A percentile compares a stretch with the other conserved stretches of the same genome.
Conservation (phyloP, 1,140 invertebrate species). For the Drosophila yakuba region DNA sequence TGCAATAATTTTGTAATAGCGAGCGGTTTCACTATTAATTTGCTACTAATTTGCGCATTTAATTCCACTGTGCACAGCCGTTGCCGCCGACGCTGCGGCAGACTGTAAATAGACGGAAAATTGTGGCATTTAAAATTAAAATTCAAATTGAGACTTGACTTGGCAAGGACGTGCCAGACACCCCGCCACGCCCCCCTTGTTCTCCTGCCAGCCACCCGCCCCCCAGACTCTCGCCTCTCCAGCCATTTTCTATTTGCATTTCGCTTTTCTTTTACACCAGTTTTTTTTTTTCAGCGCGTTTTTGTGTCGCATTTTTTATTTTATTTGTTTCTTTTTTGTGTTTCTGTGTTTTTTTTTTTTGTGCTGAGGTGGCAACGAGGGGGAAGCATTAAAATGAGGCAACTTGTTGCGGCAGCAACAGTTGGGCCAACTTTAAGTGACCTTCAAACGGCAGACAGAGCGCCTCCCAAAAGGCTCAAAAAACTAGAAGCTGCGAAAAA, state of each 20-base stretch:
- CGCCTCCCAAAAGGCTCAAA: conserved; percentile 11
- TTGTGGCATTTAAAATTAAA: conserved; percentile 82
- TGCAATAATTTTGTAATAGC: no score
- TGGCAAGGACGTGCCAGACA: conserved; percentile 76
- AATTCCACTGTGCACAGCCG: conserved; percentile 27
- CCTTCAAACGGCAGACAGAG: conserved; percentile 47
- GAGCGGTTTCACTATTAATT: background rate
- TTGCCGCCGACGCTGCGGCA: conserved; percentile 4
- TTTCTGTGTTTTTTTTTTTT: conserved; percentile 4
- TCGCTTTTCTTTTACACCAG: conserved; percentile 74
- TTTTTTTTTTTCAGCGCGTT: conserved; percentile 50
- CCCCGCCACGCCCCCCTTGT: conserved; percentile 1
- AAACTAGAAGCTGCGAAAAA: background rate
- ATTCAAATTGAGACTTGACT: conserved; percentile 81
- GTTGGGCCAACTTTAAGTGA: conserved; percentile 69
- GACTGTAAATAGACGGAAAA: conserved; percentile 72
- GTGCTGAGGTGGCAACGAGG: conserved; percentile 6
- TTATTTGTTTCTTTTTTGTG: conserved; percentile 22
- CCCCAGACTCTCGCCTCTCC: conserved; percentile 12
- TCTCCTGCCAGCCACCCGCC: background rate
- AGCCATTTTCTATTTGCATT: conserved; percentile 76
- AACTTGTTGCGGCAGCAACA: conserved; percentile 62
- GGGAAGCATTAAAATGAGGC: conserved; percentile 46
- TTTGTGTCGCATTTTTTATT: conserved; percentile 38
- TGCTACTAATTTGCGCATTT: background rate